A percentile compares a stretch with the other conserved stretches of the same genome.
These are phyloP conservation scores for Agrochola macilenta DNA, from an alignment of 2,888 invertebrate genomes.

Conservation along the genomic window DNA sequence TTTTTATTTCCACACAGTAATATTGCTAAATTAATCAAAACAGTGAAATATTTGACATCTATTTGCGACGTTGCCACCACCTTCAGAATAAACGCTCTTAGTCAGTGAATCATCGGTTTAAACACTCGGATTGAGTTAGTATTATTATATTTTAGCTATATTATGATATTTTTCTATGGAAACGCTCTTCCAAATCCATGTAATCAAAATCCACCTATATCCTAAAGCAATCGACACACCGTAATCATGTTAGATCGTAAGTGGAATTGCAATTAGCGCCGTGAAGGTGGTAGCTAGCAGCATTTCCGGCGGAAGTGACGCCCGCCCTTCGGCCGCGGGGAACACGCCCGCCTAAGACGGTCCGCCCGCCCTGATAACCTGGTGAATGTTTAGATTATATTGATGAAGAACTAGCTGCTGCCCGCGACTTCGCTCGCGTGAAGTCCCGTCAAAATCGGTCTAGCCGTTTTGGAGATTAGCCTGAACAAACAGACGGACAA, in stretches of 20 bases:
- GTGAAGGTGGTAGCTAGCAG: slow-evolving; percentile 71
- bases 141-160: no score
- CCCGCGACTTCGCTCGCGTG: no score
- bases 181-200: background rate
- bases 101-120: background rate
- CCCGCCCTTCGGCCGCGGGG: slow-evolving; percentile 79
- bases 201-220: slow-evolving; percentile 3
- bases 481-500: no score
- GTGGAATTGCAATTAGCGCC: slow-evolving; percentile 78
- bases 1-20: no score
- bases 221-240: slow-evolving; percentile 58
- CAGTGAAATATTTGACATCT: no score
- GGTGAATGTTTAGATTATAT: background rate
- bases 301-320: slow-evolving; percentile 81
- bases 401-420: background rate
- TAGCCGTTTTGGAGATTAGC: no score
- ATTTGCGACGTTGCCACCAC: no score
- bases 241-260: slow-evolving; percentile 74
- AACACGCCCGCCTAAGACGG: slow-evolving; percentile 72
- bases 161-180: background rate
- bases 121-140: background rate
- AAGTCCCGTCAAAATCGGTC: no score
- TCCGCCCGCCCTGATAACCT: slow-evolving; percentile 61
- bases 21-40: no score
- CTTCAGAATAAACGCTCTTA: no score